Conservation (phyloP, 2,797 vertebrate genomes). For the Chloroceryle inda region DNA sequence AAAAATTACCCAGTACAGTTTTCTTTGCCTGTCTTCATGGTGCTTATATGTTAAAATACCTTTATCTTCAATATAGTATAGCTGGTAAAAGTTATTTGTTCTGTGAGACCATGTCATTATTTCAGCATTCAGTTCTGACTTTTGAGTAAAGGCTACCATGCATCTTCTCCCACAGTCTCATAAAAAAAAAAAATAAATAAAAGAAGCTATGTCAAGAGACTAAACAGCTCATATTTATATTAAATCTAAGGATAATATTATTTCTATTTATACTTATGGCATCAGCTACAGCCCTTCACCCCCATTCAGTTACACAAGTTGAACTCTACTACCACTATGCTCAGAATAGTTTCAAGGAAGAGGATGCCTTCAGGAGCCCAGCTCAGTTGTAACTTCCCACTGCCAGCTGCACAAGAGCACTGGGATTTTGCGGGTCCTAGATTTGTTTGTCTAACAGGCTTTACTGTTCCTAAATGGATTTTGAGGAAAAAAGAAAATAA, state of each 20-base stretch:
- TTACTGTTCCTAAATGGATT: neutral
- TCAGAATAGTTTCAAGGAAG: neutral
- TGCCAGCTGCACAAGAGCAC: neutral
- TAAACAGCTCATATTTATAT: neutral
- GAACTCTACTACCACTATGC: neutral
- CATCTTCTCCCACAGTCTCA: neutral
- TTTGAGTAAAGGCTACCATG: neutral
- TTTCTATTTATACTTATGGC: neutral
- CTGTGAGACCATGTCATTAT: neutral
- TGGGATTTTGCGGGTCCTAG: neutral
- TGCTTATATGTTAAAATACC: neutral
- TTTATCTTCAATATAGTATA: neutral
- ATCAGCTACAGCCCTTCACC: neutral
- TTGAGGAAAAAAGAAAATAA: neutral
- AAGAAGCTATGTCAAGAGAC: neutral
- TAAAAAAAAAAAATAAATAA: neutral
- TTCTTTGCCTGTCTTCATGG: neutral
- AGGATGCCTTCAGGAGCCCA: neutral
- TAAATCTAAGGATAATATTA: neutral
- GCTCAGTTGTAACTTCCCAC: neutral
- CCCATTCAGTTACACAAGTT: neutral
- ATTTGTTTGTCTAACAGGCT: neutral
- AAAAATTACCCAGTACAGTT: neutral
- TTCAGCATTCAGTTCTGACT: neutral
- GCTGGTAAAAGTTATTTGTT: neutral